Conservation (phyloP, 2,113 vertebrate genomes). For the Calypte anna region DNA sequence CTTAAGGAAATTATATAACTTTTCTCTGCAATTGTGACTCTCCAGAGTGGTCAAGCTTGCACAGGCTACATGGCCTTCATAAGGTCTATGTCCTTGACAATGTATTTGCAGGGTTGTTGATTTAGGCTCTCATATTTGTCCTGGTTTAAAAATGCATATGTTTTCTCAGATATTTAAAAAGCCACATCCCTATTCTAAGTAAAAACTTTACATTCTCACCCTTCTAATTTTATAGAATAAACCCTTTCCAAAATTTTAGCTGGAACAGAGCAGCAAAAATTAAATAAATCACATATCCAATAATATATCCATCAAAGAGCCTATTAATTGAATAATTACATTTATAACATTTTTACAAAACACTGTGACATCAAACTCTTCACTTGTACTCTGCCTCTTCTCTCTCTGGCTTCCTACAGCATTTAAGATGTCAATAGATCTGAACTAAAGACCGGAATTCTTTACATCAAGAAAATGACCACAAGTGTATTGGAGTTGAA, state of each 20-base stretch:
- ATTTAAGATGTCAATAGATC: background rate
- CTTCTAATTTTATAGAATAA: background rate
- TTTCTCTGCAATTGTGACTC: background rate
- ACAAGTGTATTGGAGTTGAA: background rate
- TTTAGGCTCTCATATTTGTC: background rate
- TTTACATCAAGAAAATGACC: background rate
- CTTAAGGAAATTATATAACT: background rate
- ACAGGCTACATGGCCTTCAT: background rate
- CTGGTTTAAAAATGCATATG: slow-evolving; percentile 12
- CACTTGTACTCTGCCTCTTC: background rate
- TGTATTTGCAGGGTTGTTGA: slow-evolving; percentile 7
- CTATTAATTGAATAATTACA: background rate
- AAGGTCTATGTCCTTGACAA: background rate
- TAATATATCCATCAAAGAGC: background rate
- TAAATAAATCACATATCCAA: background rate
- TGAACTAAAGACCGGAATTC: background rate
- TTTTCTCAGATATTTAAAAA: slow-evolving; percentile 38
- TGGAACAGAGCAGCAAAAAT: background rate
- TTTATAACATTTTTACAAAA: background rate
- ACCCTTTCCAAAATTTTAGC: background rate
- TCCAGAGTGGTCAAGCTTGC: background rate
- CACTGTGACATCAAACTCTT: background rate
- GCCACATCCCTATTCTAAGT: background rate
- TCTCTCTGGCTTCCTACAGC: background rate
- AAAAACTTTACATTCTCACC: background rate